These are phyloP conservation scores for Aethes cnicana DNA, from an alignment of 2,888 invertebrate species.

Conservation along the genomic window DNA sequence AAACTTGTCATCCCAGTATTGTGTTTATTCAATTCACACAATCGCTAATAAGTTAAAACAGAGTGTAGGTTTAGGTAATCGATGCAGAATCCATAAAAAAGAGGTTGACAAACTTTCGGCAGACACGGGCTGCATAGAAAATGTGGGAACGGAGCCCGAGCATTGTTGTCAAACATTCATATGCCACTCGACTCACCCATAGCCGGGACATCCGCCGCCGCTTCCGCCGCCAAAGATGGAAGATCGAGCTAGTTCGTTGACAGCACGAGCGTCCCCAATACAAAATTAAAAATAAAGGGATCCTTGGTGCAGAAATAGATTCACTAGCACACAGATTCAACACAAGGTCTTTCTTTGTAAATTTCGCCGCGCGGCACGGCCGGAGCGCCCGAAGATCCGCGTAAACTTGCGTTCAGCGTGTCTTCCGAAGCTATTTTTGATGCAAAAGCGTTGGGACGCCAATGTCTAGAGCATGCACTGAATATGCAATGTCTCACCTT, in stretches of 20 bases:
- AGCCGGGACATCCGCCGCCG: constrained; percentile 78
- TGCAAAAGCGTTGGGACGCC: constrained; percentile 79
- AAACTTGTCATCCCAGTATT: too few relatives aligned
- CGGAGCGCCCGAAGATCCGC: constrained; percentile 64
- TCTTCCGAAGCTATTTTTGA: constrained; percentile 81
- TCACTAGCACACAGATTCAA: constrained; percentile 34
- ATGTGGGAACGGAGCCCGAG: constrained; percentile 69
- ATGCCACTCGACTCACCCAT: constrained; percentile 77
- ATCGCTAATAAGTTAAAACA: too few relatives aligned
- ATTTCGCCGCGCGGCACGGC: constrained; percentile 53
- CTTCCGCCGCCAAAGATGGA: constrained; percentile 82
- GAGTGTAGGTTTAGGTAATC: too few relatives aligned
- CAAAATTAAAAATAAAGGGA: constrained; percentile 49
- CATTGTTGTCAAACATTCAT: constrained; percentile 78
- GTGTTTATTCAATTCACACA: too few relatives aligned
- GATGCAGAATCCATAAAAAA: too few relatives aligned
- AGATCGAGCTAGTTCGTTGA: constrained; percentile 77
- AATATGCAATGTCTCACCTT: constrained; percentile 81
- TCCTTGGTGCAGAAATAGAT: constrained; percentile 44
- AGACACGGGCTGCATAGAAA: constrained; percentile 77
- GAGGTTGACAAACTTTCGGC: constrained; percentile 81
- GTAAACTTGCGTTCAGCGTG: constrained; percentile 75
- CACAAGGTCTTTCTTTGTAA: constrained; percentile 42
- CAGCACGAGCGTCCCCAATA: constrained; percentile 53
- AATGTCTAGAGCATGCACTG: constrained; percentile 82